Conservation (phyloP, 2,797 vertebrate genomes). For the Trichosurus vulpecula region DNA sequence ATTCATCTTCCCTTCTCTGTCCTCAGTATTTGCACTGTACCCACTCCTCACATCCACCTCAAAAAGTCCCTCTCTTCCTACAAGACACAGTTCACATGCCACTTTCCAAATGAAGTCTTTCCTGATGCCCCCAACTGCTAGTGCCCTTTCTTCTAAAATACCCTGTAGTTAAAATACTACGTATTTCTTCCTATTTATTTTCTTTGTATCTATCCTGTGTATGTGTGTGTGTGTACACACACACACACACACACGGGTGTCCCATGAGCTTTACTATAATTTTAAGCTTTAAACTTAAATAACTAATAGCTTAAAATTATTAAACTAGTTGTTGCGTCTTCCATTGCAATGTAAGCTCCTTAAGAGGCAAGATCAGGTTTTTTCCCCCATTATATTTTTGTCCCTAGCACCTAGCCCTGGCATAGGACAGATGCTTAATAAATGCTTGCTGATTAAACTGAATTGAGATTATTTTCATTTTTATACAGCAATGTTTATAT, state of each 20-base stretch:
- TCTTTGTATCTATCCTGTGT: not conserved
- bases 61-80: not conserved
- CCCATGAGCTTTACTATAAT: not conserved
- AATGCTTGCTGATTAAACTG: not conserved
- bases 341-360: not conserved
- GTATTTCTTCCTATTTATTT: not conserved
- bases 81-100: not conserved
- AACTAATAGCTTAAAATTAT: not conserved
- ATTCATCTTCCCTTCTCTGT: not conserved
- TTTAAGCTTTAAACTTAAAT: not conserved
- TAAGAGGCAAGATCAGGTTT: not conserved
- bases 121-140: not conserved
- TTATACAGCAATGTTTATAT: not conserved
- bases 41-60: not conserved
- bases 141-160: not conserved
- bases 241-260: no score
- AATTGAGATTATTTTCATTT: not conserved
- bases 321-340: not conserved
- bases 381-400: not conserved
- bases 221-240: no score
- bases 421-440: not conserved
- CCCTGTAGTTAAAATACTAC: not conserved
- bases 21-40: not conserved
- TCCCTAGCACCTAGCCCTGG: not conserved
- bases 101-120: not conserved